Base-by-base conservation (phyloP, 2,888 invertebrate species). In the Coremacera marginata region DNA sequence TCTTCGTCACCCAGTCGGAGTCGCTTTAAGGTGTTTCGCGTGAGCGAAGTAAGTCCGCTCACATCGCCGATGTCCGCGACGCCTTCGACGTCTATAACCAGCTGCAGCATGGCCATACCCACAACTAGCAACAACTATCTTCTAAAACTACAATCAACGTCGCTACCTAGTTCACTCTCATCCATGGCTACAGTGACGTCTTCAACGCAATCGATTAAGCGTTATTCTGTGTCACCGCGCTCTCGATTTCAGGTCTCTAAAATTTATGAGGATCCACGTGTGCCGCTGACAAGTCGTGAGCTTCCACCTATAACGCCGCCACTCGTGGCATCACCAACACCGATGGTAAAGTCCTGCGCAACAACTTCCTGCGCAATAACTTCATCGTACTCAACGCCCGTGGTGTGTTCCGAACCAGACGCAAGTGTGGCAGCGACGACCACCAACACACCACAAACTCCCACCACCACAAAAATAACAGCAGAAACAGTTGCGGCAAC, bases 1-100 rank as follows among this genome's bases (percentile, higher is more conserved):
- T 92, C 94, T 80, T 92, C 93, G 82, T 93, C 93, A 84, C 94
- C 94, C 37, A 91, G 93, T 80, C 93, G 93, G 71, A 89, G 87
- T 81, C 88, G 90, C 72, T 90, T 90, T 84, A 89, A 89, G 80
- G 90, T 90, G 62, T 89, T 88, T 78, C 88, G 89, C 34, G 90
- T 90, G 7, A 73, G 80, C 31, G 90, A 90, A 83, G 84, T 84
- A 74, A 87, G 86, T 78, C 87, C 87, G 22, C 75, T 86, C 34
- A 86, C 86, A 62, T 88, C 88, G 65, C 88, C 88, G 65, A 80
- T 85, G 78, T 85, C 84, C 37, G 78, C 82, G 22, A 78, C 80
- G 71, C 78, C 81, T 2, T 3, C 62, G 34, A 74, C 74, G 5
- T 44, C 65, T n/a, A 60, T 60, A 7, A 22, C 52, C 14, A 37